Evolutionary conservation across 64 coral and sea anemone genomes (phyloP).

Genomic region (Porites lutea): DNA sequence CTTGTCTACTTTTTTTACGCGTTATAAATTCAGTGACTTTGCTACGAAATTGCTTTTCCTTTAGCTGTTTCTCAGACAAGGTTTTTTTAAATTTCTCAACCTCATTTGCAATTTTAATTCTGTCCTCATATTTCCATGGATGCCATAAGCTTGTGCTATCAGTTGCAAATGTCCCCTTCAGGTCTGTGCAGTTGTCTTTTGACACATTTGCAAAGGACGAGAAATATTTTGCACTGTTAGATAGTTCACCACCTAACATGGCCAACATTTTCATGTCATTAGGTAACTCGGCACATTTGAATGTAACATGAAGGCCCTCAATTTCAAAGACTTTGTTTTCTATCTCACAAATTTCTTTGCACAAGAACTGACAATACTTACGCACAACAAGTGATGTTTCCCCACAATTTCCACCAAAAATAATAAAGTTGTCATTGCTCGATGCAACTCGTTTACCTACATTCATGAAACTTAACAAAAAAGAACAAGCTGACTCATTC

Average conservation of each 20-base stretch:
- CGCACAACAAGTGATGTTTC: neutral
- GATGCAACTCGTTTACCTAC: constrained; percentile 10
- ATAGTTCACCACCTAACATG: too few relatives aligned
- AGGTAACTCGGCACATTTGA: neutral
- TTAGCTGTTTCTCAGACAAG: constrained; percentile 10
- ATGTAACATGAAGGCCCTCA: too few relatives aligned
- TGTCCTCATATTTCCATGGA: too few relatives aligned
- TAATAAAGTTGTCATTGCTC: constrained; percentile 36
- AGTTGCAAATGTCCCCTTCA: too few relatives aligned
- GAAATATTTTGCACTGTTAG: too few relatives aligned
- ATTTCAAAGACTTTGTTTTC: too few relatives aligned
- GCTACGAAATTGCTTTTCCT: neutral
- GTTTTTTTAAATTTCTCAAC: constrained; percentile 19
- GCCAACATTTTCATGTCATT: constrained; percentile 8
- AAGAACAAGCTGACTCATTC: neutral
- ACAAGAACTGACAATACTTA: constrained; percentile 9
- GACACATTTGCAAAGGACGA: too few relatives aligned
- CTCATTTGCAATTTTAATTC: neutral
- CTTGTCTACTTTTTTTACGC: constrained; percentile 14
- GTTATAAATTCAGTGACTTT: constrained; percentile 39
- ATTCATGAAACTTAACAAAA: constrained; percentile 34
- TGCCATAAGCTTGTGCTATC: too few relatives aligned
- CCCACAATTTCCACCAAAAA: constrained; percentile 57
- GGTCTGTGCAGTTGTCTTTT: too few relatives aligned
- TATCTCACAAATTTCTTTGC: constrained; percentile 27